Evolutionary conservation across 2,113 vertebrate species (phyloP), one percentile per base, ranked within the genome.

Genomic region (Pedetes capensis): DNA sequence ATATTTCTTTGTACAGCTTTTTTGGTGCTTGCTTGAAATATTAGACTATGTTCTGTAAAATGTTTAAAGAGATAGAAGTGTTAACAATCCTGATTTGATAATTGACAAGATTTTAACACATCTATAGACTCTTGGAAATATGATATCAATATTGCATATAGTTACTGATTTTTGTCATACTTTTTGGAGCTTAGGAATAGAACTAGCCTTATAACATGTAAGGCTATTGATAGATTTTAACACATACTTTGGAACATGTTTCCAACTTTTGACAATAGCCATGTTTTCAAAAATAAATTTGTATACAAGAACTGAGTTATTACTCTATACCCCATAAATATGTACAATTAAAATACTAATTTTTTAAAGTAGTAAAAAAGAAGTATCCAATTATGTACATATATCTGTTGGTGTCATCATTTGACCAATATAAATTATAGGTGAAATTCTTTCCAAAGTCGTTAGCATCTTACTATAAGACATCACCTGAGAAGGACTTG

Each of bases 341-440:
- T n/a, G n/a, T n/a, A n/a, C n/a, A n/a, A n/a, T n/a, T n/a, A n/a
- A n/a, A n/a, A n/a, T n/a, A n/a, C n/a, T n/a, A n/a, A n/a, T n/a
- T n/a, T n/a, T n/a, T n/a, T n/a, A n/a, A n/a, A n/a, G n/a, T n/a
- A n/a, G n/a, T n/a, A n/a, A n/a, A n/a, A n/a, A n/a, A n/a, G n/a
- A n/a, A n/a, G n/a, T n/a, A n/a, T n/a, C n/a, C n/a, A n/a, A n/a
- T 80, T 57, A 55, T 16, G 71, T 22, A 64, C 10, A 84, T 1
- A 44, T 53, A 89, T 44, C 39, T 87, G 29, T 17, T 85, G 17
- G 20, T 22, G 9, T 63, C 37, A 79, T 72, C 10, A 82, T 37
- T 89, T 78, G 37, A 81, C 39, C 63, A 89, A 29, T 82, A 55
- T 72, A 25, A 84, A 89, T 93, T 88, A 71, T 22, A 74, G 75